Conservation (phyloP, 2,113 vertebrate genomes). For the Sebastes schlegelii region DNA sequence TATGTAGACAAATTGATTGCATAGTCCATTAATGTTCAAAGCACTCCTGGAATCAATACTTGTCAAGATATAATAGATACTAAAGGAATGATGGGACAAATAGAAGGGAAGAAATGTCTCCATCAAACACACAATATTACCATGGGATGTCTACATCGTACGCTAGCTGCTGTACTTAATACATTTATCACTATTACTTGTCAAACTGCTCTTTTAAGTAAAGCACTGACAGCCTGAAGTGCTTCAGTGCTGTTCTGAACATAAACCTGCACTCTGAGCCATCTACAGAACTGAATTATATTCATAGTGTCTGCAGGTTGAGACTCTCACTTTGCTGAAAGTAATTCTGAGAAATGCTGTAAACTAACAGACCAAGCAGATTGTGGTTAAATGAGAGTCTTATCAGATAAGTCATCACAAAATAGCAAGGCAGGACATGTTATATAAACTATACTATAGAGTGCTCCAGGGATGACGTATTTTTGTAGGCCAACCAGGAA, state of each 20-base stretch:
- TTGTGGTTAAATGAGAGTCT: conserved; percentile 3
- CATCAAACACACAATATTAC: background rate
- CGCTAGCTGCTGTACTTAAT: conserved; percentile 4
- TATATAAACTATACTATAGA: background rate
- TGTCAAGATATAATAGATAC: background rate
- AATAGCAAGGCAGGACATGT: background rate
- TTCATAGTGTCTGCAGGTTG: background rate
- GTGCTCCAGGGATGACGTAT: no score
- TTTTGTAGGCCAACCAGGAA: no score
- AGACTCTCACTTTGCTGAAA: background rate
- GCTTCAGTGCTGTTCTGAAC: conserved; percentile 2
- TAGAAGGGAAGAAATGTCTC: background rate
- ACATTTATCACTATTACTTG: background rate
- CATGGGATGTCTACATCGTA: background rate
- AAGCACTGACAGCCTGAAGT: conserved; percentile 11
- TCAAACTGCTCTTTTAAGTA: conserved; percentile 15
- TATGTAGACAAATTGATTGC: background rate
- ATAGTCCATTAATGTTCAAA: conserved; percentile 3
- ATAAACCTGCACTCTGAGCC: conserved; percentile 9
- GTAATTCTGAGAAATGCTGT: background rate
- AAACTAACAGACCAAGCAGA: conserved; percentile 2
- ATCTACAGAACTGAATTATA: background rate
- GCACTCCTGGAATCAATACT: conserved; percentile 19
- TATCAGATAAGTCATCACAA: background rate
- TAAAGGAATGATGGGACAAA: conserved; percentile 3